These are phyloP conservation scores for Drosophila cardini DNA, from an alignment of 1,140 invertebrate species.

Conservation along the genomic window DNA sequence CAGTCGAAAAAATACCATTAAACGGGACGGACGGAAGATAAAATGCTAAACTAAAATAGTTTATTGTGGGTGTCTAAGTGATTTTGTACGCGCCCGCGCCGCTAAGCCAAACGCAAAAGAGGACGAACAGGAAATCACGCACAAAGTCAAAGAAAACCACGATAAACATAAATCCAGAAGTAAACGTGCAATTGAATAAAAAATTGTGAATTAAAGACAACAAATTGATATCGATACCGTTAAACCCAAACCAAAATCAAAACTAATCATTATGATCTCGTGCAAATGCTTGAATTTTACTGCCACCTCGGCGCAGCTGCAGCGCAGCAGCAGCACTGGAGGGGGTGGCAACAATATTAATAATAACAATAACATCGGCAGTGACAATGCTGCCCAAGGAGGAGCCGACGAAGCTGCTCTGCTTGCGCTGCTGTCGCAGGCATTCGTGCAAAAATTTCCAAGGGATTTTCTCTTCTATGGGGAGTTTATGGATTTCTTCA, in stretches of 20 bases:
- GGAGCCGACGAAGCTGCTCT: conserved; percentile 22
- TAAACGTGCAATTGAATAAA: conserved; percentile 34
- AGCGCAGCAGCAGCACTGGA: conserved; percentile 36
- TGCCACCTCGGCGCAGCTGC: conserved; percentile 54
- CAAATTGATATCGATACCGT: conserved; percentile 50
- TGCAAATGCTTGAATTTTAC: conserved; percentile 79
- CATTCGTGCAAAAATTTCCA: conserved; percentile 59
- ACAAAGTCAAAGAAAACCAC: conserved; percentile 30
- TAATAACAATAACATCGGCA: conserved; percentile 36
- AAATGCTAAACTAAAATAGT: conserved; percentile 27
- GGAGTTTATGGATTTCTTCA: conserved; percentile 70
- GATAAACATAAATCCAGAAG: conserved; percentile 16
- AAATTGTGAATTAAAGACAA: conserved; percentile 32
- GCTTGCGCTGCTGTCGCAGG: conserved; percentile 44
- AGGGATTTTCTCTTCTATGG: conserved; percentile 54
- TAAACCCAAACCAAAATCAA: conserved; percentile 40
- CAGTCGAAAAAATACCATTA: conserved; percentile 42
- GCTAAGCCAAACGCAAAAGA: conserved; percentile 47
- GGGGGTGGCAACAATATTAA: conserved; percentile 13
- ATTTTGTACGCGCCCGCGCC: conserved; percentile 55
- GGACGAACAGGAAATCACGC: conserved; percentile 54
- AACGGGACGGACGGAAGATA: conserved; percentile 31
- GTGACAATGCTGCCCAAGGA: conserved; percentile 15
- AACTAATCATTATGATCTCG: conserved; percentile 67
- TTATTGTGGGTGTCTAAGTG: conserved; percentile 48